A percentile compares a stretch with the other conserved stretches of the same genome.
These are phyloP conservation scores for Lophius piscatorius DNA, from an alignment of 2,113 vertebrate species.

Conservation along the genomic window DNA sequence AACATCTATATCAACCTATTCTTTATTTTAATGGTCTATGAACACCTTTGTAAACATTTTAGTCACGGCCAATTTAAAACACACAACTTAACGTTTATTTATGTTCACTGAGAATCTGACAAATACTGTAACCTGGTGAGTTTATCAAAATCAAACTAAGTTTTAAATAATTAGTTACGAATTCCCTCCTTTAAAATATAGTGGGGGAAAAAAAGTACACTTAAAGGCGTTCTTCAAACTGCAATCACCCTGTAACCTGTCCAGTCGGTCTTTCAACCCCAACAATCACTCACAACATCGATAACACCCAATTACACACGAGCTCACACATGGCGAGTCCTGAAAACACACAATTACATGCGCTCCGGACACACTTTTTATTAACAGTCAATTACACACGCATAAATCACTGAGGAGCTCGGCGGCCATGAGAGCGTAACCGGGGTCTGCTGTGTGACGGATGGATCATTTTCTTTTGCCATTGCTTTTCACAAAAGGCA, in stretches of 20 bases:
- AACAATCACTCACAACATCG: conserved; percentile 77
- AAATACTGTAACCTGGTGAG: not conserved
- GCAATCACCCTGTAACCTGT: conserved; percentile 60
- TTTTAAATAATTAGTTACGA: not conserved
- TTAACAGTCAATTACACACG: conserved; percentile 86
- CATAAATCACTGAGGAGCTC: conserved; percentile 77
- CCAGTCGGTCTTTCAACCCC: conserved; percentile 61
- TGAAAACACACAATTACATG: conserved; percentile 83
- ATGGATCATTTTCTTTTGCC: conserved; percentile 50
- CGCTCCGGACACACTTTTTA: conserved; percentile 83
- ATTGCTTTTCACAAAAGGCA: conserved; percentile 15
- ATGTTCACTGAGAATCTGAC: not conserved
- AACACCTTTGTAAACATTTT: too few relatives aligned
- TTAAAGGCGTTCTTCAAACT: conserved; percentile 35
- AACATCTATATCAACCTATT: not conserved
- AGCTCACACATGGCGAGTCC: conserved; percentile 74
- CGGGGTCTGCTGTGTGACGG: conserved; percentile 48
- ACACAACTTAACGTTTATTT: not conserved
- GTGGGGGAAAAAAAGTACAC: not conserved
- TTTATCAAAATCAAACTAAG: not conserved
- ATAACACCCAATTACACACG: conserved; percentile 84
- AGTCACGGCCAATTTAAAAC: too few relatives aligned
- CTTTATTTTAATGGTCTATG: too few relatives aligned
- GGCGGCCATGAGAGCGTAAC: conserved; percentile 52
- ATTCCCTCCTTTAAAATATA: not conserved